phyloP scores from a whole-genome alignment of 2,888 invertebrate species.

The Clepsis dumicolana region DNA sequence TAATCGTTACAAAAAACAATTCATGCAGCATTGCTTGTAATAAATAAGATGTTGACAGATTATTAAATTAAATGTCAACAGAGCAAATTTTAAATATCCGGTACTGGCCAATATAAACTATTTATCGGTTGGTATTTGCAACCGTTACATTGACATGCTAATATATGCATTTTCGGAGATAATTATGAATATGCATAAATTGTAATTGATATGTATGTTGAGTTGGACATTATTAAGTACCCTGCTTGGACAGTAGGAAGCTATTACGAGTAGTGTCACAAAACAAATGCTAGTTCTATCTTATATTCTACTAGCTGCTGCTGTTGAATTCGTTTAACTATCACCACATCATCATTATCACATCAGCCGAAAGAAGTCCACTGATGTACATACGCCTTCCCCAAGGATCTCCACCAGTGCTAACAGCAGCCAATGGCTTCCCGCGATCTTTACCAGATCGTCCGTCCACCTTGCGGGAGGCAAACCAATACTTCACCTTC shows the following conservation, averaged over 20 bases:
- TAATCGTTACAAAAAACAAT: no score
- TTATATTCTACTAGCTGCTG: no score
- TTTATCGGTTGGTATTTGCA: background rate
- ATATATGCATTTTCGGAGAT: background rate
- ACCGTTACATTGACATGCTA: background rate
- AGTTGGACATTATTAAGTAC: background rate
- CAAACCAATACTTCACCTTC: no score
- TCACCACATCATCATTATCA: no score
- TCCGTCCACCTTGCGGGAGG: no score
- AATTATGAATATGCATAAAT: slow-evolving; percentile 14
- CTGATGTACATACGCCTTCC: no score
- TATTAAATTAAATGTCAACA: slow-evolving; percentile 16
- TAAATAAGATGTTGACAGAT: slow-evolving; percentile 21
- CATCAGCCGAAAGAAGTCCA: no score
- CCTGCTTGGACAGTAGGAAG: background rate
- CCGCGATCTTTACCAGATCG: no score
- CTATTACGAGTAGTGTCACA: background rate
- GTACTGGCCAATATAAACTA: background rate
- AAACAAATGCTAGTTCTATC: background rate
- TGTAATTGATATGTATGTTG: background rate
- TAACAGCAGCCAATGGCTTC: no score
- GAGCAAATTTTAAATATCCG: background rate
- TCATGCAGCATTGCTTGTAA: background rate
- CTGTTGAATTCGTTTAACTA: no score
- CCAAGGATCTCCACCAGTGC: no score